Evolutionary conservation across 2,113 vertebrate genomes (phyloP).

Genomic region (Oncorhynchus keta): DNA sequence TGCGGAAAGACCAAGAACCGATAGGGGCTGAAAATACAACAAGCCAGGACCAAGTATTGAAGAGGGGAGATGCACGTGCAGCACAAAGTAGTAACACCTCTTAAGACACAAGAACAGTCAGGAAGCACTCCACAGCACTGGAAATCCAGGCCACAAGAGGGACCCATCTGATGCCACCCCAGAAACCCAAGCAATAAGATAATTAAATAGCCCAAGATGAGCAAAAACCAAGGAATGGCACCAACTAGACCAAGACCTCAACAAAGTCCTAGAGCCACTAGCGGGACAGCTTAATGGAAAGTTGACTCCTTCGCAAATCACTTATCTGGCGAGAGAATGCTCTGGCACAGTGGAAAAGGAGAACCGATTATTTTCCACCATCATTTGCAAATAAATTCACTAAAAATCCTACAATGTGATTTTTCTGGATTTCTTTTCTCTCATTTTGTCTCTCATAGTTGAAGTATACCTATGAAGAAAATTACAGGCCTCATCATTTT

Average conservation of each 20-base stretch:
- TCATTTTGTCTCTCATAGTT: too few species aligned
- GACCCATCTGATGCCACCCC: slow-evolving; percentile 6
- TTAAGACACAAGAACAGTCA: slow-evolving; percentile 20
- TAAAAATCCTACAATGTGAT: too few species aligned
- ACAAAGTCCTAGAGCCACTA: slow-evolving; percentile 8
- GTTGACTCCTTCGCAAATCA: neutral
- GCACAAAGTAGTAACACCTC: too few species aligned
- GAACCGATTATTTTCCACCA: neutral
- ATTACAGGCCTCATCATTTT: too few species aligned
- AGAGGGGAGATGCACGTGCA: too few species aligned
- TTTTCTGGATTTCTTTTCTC: too few species aligned
- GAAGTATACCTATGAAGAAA: too few species aligned
- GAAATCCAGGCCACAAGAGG: slow-evolving; percentile 25
- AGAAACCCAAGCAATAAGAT: slow-evolving; percentile 1
- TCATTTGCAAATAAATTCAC: too few species aligned
- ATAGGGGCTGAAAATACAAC: neutral
- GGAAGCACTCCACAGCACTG: slow-evolving; percentile 9
- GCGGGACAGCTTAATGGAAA: slow-evolving; percentile 19
- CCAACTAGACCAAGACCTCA: slow-evolving; percentile 15
- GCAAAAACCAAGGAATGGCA: slow-evolving; percentile 17
- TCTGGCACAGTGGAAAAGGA: neutral
- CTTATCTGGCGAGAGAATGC: neutral
- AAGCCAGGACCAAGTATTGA: too few species aligned
- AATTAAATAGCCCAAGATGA: slow-evolving; percentile 15
- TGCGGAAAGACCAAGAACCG: slow-evolving; percentile 22